Percentiles rank a stretch among this genome's conserved stretches.
Evolutionary conservation across 2,888 invertebrate species (phyloP).

Genomic region (Dione vanillae): DNA sequence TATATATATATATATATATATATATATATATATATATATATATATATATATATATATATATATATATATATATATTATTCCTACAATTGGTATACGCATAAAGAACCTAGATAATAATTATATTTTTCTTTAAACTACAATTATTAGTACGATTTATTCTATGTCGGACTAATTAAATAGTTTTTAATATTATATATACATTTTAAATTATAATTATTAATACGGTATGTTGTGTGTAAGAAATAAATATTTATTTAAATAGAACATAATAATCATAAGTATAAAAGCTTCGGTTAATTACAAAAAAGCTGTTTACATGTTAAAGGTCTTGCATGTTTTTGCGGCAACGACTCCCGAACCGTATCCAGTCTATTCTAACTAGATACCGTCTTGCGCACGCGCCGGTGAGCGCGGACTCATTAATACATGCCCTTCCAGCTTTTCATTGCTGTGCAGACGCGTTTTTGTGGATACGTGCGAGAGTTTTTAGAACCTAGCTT

Average conservation of each 20-base stretch:
- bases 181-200: background rate
- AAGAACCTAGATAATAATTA: too few relatives aligned
- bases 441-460: constrained; percentile 62
- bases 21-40: too few relatives aligned
- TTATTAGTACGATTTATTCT: too few relatives aligned
- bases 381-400: constrained; percentile 62
- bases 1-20: too few relatives aligned
- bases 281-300: constrained; percentile 19
- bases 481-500: constrained; percentile 18
- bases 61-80: too few relatives aligned
- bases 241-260: constrained; percentile 11
- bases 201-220: background rate
- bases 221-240: background rate
- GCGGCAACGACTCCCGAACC: constrained; percentile 44
- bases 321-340: constrained; percentile 44
- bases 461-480: constrained; percentile 29
- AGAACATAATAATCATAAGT: constrained; percentile 15
- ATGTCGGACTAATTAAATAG: too few relatives aligned
- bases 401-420: constrained; percentile 69
- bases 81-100: too few relatives aligned
- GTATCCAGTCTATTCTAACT: constrained; percentile 49
- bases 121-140: too few relatives aligned
- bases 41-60: too few relatives aligned
- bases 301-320: constrained; percentile 30
- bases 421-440: constrained; percentile 74